Conservation (phyloP, 2,888 invertebrate species). For the Zonitis immaculata region DNA sequence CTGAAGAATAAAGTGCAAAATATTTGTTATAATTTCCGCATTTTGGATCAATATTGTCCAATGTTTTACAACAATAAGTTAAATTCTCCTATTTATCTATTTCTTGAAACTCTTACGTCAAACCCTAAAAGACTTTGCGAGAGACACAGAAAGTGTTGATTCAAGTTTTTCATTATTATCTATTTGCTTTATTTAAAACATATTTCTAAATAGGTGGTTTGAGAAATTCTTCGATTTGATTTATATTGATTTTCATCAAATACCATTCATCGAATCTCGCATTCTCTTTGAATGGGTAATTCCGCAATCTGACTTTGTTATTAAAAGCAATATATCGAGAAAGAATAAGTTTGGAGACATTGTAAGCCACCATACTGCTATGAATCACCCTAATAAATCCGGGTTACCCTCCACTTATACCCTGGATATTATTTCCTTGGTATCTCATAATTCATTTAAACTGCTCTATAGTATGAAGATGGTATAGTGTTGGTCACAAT, state of each 20-base stretch:
- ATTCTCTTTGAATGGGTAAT: slow-evolving; percentile 17
- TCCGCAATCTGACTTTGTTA: slow-evolving; percentile 17
- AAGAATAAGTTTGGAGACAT: slow-evolving; percentile 18
- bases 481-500: not conserved
- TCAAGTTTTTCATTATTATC: too few relatives aligned
- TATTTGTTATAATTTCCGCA: too few relatives aligned
- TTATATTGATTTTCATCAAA: too few relatives aligned
- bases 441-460: slow-evolving; percentile 21
- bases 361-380: slow-evolving; percentile 18
- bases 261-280: not conserved
- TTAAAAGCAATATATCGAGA: slow-evolving; percentile 20
- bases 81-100: too few relatives aligned
- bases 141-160: too few relatives aligned
- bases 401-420: slow-evolving; percentile 19
- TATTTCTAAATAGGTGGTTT: not conserved
- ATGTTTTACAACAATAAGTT: too few relatives aligned
- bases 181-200: not conserved
- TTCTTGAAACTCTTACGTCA: too few relatives aligned
- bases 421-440: slow-evolving; percentile 19
- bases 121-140: too few relatives aligned
- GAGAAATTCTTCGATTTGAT: too few relatives aligned
- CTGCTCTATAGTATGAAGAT: not conserved
- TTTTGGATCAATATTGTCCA: too few relatives aligned
- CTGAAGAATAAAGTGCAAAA: too few relatives aligned
- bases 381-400: slow-evolving; percentile 22